phyloP scores from a whole-genome alignment of 2,797 vertebrate genomes.

The Podarcis siculus region DNA sequence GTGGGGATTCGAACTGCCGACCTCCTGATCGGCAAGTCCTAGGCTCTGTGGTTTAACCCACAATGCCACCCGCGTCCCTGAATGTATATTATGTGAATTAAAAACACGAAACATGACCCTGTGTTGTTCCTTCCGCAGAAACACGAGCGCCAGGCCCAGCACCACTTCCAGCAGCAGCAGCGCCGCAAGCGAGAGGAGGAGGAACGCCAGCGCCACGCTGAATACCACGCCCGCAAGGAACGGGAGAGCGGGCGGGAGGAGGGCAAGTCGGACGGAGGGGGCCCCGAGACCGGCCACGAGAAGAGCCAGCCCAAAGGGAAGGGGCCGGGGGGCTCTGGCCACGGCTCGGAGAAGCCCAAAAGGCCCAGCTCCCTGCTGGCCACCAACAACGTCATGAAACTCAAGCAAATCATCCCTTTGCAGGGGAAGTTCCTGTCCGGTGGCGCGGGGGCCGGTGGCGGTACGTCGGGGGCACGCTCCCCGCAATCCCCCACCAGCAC shows the following conservation, averaged over 20 bases:
- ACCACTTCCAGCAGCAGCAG: constrained; percentile 96
- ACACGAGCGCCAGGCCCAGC: constrained; percentile 96
- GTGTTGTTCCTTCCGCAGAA: constrained; percentile 77
- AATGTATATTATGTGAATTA: too few species aligned
- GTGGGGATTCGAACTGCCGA: too few species aligned
- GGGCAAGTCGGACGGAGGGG: constrained; percentile 72
- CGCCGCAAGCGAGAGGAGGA: constrained; percentile 94
- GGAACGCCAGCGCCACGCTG: constrained; percentile 92
- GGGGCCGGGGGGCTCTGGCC: constrained; percentile 60
- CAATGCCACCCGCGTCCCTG: too few species aligned
- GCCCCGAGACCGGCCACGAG: constrained; percentile 83
- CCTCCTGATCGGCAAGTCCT: too few species aligned
- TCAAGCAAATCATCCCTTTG: constrained; percentile 97
- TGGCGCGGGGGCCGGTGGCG: rapidly evolving
- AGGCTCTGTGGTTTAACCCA: too few species aligned
- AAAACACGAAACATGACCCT: background rate
- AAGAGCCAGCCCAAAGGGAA: constrained; percentile 85
- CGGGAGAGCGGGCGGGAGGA: constrained; percentile 85
- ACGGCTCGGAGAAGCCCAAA: constrained; percentile 89
- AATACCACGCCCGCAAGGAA: constrained; percentile 90
- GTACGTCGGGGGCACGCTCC: constrained; percentile 76
- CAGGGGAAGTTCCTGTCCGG: constrained; percentile 93
- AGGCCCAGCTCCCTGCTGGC: constrained; percentile 94
- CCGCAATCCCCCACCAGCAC: constrained; percentile 89
- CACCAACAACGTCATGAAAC: constrained; percentile 96